Base-by-base conservation (phyloP, 2,888 invertebrate species). In the Drosophila sordidula region DNA sequence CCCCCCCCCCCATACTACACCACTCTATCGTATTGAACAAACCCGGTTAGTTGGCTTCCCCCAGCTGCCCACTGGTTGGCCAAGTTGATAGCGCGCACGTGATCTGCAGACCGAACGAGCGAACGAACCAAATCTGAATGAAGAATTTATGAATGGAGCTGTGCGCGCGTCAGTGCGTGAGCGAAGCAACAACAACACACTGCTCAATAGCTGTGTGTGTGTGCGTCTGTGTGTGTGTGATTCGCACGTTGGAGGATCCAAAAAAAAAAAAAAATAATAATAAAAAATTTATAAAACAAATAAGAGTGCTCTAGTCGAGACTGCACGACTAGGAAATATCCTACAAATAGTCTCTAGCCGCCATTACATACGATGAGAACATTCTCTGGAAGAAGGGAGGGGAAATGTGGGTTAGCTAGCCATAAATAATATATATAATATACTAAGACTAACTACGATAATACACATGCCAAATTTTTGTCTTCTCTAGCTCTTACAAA, bases 101-200 rank as follows among this genome's bases (percentile, higher is more conserved):
- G 83, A 84, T 84, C 80, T 66, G 83, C 61, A 88, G 88, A 80
- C 77, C 59, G 70, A 80, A 52, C 70, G 55, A 66, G 46, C 46
- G 42, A 36, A 22, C 59, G 54, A n/a, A 41, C 67, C 46, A 55
- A 55, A 86, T 79, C 80, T 80, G 79, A 82, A 82, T 82, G 88
- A 73, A 81, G 82, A 81, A 85, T 75, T 82, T 87, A 82, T 82
- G 82, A 82, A 82, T 82, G 82, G 50, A 87, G 77, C 51, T 54
- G 18, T 0, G 18, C 11, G 39, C 47, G 41, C 56, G 42, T 61
- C 26, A 26, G 36, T 72, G 80, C 77, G 77, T 72, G 74, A 74
- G 74, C 75, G 70, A 74, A 61, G 16, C 51, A 18, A 47, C 67
- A 41, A 49, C 16, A 42, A 29, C 39, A 29, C 9, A 26, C 36